These are phyloP conservation scores for Carcinoscorpius rotundicauda DNA, from an alignment of 1,140 invertebrate species.

Conservation along the genomic window DNA sequence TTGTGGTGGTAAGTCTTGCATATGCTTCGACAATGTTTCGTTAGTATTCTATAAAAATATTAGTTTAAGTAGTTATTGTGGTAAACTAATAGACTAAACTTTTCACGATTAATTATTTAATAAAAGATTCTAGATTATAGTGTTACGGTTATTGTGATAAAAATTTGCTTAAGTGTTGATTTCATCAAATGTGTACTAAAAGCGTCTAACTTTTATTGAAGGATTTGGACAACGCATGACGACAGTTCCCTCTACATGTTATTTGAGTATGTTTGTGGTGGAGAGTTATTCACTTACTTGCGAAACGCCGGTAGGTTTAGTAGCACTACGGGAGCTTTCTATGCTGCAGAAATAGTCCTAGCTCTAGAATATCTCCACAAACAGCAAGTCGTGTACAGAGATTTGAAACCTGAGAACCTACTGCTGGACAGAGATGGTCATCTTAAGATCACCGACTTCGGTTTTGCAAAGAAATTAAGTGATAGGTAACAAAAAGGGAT, in stretches of 20 bases:
- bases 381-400: slow-evolving; percentile 66
- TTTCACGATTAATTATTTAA: too few relatives aligned
- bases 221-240: slow-evolving; percentile 80
- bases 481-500: slow-evolving; percentile 44
- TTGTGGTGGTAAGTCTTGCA: too few relatives aligned
- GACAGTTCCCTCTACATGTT: slow-evolving; percentile 81
- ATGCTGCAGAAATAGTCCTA: slow-evolving; percentile 83
- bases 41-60: too few relatives aligned
- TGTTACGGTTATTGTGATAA: too few relatives aligned
- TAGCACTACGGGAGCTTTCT: slow-evolving; percentile 77
- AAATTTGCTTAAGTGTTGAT: too few relatives aligned
- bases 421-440: slow-evolving; percentile 83
- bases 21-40: too few relatives aligned
- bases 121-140: too few relatives aligned
- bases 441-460: slow-evolving; percentile 94
- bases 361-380: slow-evolving; percentile 89
- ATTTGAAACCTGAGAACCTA: slow-evolving; percentile 83
- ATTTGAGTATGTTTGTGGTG: slow-evolving; percentile 87
- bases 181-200: too few relatives aligned
- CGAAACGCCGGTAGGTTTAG: slow-evolving; percentile 82
- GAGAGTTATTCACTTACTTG: slow-evolving; percentile 90
- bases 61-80: too few relatives aligned
- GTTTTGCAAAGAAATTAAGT: slow-evolving; percentile 85
- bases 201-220: slow-evolving; percentile 36
- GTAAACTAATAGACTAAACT: too few relatives aligned